A percentile compares a stretch with the other conserved stretches of the same genome.
Conservation (phyloP, 1,140 invertebrate genomes). For the Drosophila paulistorum region DNA sequence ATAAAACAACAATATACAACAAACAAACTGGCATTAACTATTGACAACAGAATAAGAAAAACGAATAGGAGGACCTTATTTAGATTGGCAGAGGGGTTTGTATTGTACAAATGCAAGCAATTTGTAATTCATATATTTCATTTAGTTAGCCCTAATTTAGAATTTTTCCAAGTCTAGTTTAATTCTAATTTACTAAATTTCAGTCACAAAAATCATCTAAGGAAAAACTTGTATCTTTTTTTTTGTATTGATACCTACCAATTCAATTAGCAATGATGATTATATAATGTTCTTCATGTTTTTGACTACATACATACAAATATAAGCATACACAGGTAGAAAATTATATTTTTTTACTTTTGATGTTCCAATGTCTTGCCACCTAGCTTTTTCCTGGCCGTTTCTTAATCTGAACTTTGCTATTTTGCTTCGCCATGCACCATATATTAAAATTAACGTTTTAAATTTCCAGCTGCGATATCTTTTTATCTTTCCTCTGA, state of each 20-base stretch:
- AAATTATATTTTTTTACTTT: conserved; percentile 31
- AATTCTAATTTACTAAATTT: too few species aligned
- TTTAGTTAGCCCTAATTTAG: too few species aligned
- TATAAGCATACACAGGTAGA: too few species aligned
- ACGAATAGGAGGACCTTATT: background rate
- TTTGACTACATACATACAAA: too few species aligned
- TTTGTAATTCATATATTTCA: too few species aligned
- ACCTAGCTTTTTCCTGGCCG: conserved; percentile 32
- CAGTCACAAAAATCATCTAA: too few species aligned
- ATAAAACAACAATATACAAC: background rate
- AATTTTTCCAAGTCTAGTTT: too few species aligned
- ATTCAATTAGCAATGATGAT: too few species aligned
- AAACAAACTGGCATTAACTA: background rate
- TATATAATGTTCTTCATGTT: too few species aligned
- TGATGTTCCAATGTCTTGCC: conserved; percentile 32
- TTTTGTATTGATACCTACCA: too few species aligned
- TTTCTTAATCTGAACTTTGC: background rate
- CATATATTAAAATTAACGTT: conserved; percentile 20
- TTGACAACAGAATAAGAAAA: background rate
- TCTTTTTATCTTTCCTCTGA: conserved; percentile 42
- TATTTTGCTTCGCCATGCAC: background rate
- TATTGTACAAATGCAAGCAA: background rate
- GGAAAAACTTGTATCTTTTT: too few species aligned
- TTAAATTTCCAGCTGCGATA: conserved; percentile 57
- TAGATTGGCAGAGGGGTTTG: background rate